Conservation (phyloP, 2,113 vertebrate species). For the Emydura subglobosa region DNA sequence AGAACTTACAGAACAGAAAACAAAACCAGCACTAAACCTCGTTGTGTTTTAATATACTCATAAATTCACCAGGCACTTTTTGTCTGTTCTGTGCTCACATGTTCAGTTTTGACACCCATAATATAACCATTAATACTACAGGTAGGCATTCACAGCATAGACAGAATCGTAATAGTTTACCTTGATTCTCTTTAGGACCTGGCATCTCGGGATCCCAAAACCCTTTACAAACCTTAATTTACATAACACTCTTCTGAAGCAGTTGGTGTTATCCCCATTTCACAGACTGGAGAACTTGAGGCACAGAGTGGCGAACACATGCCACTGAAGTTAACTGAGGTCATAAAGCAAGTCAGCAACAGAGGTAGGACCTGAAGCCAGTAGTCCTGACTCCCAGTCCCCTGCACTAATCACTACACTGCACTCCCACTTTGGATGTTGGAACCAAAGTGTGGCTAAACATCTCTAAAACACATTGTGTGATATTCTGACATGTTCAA, state of each 20-base stretch:
- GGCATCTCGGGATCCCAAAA: background rate
- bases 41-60: background rate
- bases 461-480: background rate
- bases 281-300: background rate
- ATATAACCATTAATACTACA: conserved; percentile 25
- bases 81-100: background rate
- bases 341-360: background rate
- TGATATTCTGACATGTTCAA: background rate
- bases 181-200: background rate
- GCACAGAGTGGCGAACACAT: background rate
- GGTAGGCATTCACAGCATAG: background rate
- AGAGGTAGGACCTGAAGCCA: background rate
- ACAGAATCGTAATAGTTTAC: background rate
- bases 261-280: background rate
- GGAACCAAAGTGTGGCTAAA: background rate
- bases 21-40: conserved; percentile 9
- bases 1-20: background rate
- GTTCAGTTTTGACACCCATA: conserved; percentile 29
- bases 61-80: background rate
- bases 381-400: background rate
- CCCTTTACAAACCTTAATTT: background rate
- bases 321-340: background rate
- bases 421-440: background rate
- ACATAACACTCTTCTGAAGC: background rate
- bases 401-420: background rate